Percentiles rank a stretch among this genome's conserved stretches.
Evolutionary conservation across 2,113 vertebrate species (phyloP).

Genomic region (Cromileptes altivelis): DNA sequence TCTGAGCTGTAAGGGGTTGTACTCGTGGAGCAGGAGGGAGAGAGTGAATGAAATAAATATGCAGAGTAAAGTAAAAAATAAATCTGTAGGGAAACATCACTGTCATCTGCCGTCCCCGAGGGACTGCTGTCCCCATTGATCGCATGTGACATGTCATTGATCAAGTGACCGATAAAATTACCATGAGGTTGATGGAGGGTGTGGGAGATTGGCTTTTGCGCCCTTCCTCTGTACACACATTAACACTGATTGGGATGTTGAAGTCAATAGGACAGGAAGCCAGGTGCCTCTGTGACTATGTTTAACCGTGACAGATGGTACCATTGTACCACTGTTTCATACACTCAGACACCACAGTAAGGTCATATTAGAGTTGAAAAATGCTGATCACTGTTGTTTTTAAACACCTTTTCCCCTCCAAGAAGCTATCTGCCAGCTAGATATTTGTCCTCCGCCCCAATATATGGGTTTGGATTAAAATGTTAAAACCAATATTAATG

Average conservation of each 20-base stretch:
- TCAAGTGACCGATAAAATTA: constrained; percentile 53
- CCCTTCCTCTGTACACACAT: constrained; percentile 23
- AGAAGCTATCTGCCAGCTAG: not conserved
- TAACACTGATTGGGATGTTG: constrained; percentile 29
- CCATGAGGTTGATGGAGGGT: constrained; percentile 29
- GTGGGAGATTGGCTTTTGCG: constrained; percentile 43
- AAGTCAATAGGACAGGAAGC: constrained; percentile 26
- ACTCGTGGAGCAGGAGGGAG: not conserved
- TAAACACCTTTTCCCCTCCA: not conserved
- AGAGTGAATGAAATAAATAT: not conserved
- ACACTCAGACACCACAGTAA: not conserved
- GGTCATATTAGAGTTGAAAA: not conserved
- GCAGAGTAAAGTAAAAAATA: constrained; percentile 2
- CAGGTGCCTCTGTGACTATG: not conserved
- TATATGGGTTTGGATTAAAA: not conserved
- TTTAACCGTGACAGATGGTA: not conserved
- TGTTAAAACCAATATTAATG: not conserved
- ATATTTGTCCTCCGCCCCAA: not conserved
- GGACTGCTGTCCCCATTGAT: constrained; percentile 7
- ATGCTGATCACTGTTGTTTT: not conserved
- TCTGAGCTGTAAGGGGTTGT: not conserved
- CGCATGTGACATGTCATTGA: constrained; percentile 31
- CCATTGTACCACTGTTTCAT: not conserved
- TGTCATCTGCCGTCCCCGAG: not conserved
- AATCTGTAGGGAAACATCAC: constrained; percentile 17